Percentiles rank a stretch among this genome's conserved stretches.
These are phyloP conservation scores for Corythornis vintsioides DNA, from an alignment of 2,113 vertebrate species.

Conservation along the genomic window DNA sequence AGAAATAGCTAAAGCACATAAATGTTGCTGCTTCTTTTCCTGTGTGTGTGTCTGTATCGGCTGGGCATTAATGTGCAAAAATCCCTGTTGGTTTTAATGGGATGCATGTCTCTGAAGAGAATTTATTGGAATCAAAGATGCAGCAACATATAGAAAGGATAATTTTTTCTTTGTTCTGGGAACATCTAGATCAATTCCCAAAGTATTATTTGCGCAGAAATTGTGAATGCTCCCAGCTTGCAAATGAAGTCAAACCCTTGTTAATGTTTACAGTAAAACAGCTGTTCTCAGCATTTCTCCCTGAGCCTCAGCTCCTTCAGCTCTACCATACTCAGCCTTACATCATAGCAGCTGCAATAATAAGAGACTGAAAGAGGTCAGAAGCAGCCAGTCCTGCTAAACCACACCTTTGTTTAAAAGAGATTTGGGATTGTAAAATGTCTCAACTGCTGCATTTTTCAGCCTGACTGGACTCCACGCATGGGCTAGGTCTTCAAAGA, in stretches of 20 bases:
- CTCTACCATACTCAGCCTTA: constrained; percentile 37
- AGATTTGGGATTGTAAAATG: constrained; percentile 48
- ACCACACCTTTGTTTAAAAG: constrained; percentile 64
- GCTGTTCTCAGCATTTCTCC: constrained; percentile 65
- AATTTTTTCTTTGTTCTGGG: constrained; percentile 11
- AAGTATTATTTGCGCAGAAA: constrained; percentile 56
- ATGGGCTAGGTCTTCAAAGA: constrained; percentile 56
- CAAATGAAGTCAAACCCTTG: constrained; percentile 58
- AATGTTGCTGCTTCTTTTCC: constrained; percentile 19
- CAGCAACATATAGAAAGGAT: background rate
- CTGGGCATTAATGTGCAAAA: constrained; percentile 37
- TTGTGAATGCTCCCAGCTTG: constrained; percentile 49
- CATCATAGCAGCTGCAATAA: constrained; percentile 63
- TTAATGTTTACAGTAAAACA: constrained; percentile 72
- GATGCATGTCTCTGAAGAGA: constrained; percentile 8
- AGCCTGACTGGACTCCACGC: constrained; percentile 47
- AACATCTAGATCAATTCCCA: constrained; percentile 27
- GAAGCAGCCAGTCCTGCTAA: constrained; percentile 44
- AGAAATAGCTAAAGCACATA: constrained; percentile 50
- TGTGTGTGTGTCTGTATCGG: background rate
- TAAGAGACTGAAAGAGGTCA: constrained; percentile 37
- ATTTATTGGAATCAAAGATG: constrained; percentile 28
- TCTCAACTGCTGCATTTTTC: constrained; percentile 47
- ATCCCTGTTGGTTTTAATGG: constrained; percentile 42
- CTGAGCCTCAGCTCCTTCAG: constrained; percentile 34